phyloP scores from a whole-genome alignment of 1,140 invertebrate genomes.

The Ericerus pela region DNA sequence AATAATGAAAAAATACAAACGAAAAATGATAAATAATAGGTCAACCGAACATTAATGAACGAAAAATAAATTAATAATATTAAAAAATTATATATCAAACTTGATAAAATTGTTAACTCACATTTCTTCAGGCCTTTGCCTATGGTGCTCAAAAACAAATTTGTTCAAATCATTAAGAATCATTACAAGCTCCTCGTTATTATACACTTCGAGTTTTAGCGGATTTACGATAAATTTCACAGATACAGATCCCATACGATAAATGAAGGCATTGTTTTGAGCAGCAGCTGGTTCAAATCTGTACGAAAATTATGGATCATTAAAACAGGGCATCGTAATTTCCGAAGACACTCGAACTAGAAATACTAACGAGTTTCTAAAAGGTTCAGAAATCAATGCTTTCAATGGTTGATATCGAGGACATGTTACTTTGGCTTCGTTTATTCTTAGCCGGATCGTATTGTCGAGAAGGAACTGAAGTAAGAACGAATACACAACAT shows the following conservation, averaged over 20 bases:
- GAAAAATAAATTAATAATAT: background rate
- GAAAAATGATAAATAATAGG: slow-evolving; percentile 13
- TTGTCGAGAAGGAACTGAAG: slow-evolving; percentile 14
- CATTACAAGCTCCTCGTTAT: slow-evolving; percentile 54
- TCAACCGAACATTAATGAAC: background rate
- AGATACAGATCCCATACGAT: slow-evolving; percentile 32
- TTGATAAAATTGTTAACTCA: slow-evolving; percentile 16
- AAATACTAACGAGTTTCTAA: background rate
- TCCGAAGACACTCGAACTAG: too few species aligned
- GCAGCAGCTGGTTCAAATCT: slow-evolving; percentile 2
- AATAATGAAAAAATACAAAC: slow-evolving; percentile 13
- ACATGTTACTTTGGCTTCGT: slow-evolving; percentile 18
- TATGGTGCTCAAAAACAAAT: slow-evolving; percentile 81
- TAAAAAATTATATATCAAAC: background rate
- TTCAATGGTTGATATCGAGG: slow-evolving; percentile 21
- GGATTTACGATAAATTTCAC: slow-evolving; percentile 51
- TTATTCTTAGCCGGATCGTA: slow-evolving; percentile 15
- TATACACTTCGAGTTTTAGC: slow-evolving; percentile 71
- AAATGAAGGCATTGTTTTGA: slow-evolving; percentile 20
- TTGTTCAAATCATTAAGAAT: slow-evolving; percentile 77
- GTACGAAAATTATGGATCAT: background rate
- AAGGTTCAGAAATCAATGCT: slow-evolving; percentile 12
- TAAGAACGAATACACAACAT: slow-evolving; percentile 2
- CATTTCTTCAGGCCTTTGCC: slow-evolving; percentile 46
- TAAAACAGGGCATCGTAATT: too few species aligned